Percentiles rank a stretch among this genome's conserved stretches.
phyloP scores from a whole-genome alignment of 2,113 vertebrate species.

The Pao palembangensis region DNA sequence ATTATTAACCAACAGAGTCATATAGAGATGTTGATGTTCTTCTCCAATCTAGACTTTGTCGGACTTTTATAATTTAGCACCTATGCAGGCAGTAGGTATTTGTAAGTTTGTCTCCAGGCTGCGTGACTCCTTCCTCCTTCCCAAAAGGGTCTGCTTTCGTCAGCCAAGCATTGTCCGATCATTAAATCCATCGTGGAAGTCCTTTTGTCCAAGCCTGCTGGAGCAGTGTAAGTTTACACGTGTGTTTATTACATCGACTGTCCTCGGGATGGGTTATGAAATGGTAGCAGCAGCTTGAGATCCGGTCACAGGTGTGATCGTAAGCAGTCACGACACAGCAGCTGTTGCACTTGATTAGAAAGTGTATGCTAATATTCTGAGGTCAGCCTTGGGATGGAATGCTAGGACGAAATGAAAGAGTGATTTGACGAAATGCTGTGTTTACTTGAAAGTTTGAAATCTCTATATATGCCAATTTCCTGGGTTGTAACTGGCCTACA shows the following conservation, averaged over 20 bases:
- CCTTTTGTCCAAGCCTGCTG: constrained; percentile 46
- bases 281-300: constrained; percentile 22
- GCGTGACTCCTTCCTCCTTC: constrained; percentile 6
- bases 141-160: constrained; percentile 39
- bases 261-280: constrained; percentile 21
- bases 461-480: constrained; percentile 27
- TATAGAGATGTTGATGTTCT: neutral
- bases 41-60: neutral
- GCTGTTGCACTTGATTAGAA: constrained; percentile 53
- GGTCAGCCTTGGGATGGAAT: constrained; percentile 20
- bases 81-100: constrained; percentile 15
- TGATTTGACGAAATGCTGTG: constrained; percentile 33
- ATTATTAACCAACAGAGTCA: neutral
- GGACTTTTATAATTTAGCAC: constrained; percentile 11
- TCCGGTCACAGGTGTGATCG: constrained; percentile 36
- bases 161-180: constrained; percentile 46
- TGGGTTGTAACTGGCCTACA: constrained; percentile 14
- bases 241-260: constrained; percentile 34
- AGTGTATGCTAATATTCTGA: constrained; percentile 18
- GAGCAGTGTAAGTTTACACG: constrained; percentile 56
- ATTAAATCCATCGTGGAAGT: constrained; percentile 40
- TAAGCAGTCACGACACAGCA: constrained; percentile 32
- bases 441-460: constrained; percentile 21
- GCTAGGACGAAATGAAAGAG: constrained; percentile 16
- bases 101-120: constrained; percentile 3